Percentiles rank a stretch among this genome's conserved stretches.
Conservation (phyloP, 2,797 vertebrate species). For the Acomys russatus region DNA sequence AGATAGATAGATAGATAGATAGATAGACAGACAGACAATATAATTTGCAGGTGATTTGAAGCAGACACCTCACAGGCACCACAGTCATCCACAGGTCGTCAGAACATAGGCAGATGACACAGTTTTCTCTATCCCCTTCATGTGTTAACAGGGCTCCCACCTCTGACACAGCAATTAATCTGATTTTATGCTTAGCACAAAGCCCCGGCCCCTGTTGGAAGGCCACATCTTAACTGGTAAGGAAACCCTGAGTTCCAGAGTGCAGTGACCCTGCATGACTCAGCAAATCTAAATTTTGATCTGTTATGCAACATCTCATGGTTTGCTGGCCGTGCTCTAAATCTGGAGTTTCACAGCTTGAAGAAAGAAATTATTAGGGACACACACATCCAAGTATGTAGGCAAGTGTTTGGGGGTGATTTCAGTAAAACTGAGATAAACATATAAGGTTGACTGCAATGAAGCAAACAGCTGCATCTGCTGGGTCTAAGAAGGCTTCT, state of each 20-base stretch:
- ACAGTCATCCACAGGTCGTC: not conserved
- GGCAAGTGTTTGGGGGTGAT: not conserved
- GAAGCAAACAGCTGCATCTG: not conserved
- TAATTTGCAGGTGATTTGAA: not conserved
- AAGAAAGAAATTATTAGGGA: not conserved
- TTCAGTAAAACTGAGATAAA: not conserved
- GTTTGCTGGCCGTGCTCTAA: not conserved
- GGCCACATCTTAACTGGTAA: not conserved
- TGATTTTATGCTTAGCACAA: not conserved
- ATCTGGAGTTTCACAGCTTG: not conserved
- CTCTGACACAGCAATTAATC: not conserved
- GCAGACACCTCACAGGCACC: not conserved
- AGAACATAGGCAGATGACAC: not conserved
- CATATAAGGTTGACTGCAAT: not conserved
- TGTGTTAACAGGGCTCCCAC: no score
- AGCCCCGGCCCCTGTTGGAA: not conserved
- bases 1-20: no score
- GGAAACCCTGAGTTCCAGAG: not conserved
- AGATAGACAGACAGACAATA: not conserved
- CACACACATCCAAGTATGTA: not conserved
- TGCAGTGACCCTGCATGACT: not conserved
- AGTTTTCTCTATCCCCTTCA: not conserved
- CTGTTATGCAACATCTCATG: not conserved
- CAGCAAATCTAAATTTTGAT: not conserved
- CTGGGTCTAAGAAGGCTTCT: rapidly evolving